Base-by-base conservation (phyloP, 2,888 invertebrate genomes). In the Lasioglossum lativentre region DNA sequence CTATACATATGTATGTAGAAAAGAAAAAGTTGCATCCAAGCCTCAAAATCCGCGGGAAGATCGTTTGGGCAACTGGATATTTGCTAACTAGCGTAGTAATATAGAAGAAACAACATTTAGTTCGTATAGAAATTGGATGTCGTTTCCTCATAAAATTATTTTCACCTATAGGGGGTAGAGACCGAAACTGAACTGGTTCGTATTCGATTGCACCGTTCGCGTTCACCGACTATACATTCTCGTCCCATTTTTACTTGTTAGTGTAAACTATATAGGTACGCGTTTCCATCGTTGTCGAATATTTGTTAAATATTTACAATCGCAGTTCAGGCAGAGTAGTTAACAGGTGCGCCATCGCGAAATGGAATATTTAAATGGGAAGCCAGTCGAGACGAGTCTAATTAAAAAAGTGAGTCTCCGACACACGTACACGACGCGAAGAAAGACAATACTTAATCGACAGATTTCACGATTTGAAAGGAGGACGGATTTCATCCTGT, bases 391-490 rank as follows among this genome's bases (percentile, higher is more conserved):
- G 19, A n/a, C n/a, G n/a, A 66, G 52, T n/a, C 14, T 6, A 71
- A 30, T 42, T 68, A 68, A 68, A 38, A 68, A 8, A 27, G 23
- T 0, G 4, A 14, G 42, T 14, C 34, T 45, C 42, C 8, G 23
- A 63, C 27, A 63, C 27, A 30, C 4, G 1, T 34, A 19, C 30
- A 34, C 19, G 23, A 34, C 19, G 23, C 3, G 10, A 12, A 40
- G 38, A 40, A 23, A 30, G 34, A 19, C n/a, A 27, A 34, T 66
- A 19, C 52, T 34, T 23, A 75, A 78, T 75, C 77, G 82, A 77
- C 63, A 59, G 77, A 75, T 80, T 85, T 59, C 86, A 86, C 59
- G 42, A 68, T n/a, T 75, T 79, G 78, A 73, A 77, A 47, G 45
- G 63, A 75, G 72, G 34, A 78, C 72, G 71, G 79, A 81, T 78